Evolutionary conservation across 2,113 vertebrate species (phyloP), one percentile per base, ranked within the genome.

Genomic region (Hydrochoerus hydrochaeris): DNA sequence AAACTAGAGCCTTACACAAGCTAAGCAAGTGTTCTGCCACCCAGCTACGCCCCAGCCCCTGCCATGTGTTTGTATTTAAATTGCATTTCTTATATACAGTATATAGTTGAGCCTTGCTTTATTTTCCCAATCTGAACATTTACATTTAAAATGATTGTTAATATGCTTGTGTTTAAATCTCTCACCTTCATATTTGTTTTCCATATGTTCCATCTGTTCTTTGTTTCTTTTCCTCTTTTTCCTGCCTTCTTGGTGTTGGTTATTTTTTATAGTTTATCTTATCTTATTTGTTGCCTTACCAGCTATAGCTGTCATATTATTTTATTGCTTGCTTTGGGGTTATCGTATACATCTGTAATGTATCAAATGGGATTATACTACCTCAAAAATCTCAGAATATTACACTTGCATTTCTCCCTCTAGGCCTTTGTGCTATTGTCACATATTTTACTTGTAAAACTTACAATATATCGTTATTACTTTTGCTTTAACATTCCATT

Each of bases 281-380:
- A 67, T 41, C 30, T 86, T 58, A 73, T 94, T 84, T 92, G 80
- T 89, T 91, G 81, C 62, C 26, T 94, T 83, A 84, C 20, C 46
- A 60, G 78, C 5, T 87, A 57, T 78, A 93, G 83, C 69, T 54
- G 41, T 63, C 32, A 85, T 58, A 35, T 77, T 82, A 65, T 85
- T 88, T 87, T 84, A 54, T 38, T 71, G 49, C 57, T 92, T 94
- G 84, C 58, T 91, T 96, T 91, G 94, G 49, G 91, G 57, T 60
- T 67, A 49, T 35, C 82, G n/a, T 63, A 71, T 46, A 60, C 41
- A 92, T 63, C 80, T 90, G 85, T 83, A 92, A 85, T 82, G 28
- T 73, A 54, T 88, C 63, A 58, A 65, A 49, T 85, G 32, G 54
- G 71, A 65, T 82, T 75, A 88, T 13, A 71, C 77, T 88, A 41